Conservation (phyloP, 2,888 invertebrate species). For the Oxystoma pomonae region DNA sequence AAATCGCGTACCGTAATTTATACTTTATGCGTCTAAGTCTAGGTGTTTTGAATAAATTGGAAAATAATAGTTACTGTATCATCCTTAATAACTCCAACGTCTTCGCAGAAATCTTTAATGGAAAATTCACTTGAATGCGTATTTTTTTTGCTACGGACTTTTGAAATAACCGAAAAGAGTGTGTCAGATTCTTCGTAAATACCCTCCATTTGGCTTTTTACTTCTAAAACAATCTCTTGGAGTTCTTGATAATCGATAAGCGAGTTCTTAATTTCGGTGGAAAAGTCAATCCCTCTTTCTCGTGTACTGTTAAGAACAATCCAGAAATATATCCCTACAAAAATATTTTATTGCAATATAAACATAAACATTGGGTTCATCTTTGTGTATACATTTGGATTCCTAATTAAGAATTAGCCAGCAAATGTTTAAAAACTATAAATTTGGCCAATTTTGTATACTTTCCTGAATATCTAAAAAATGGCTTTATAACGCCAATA, state of each 20-base stretch:
- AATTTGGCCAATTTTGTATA: too few species aligned
- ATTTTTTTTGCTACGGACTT: neutral
- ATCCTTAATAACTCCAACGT: neutral
- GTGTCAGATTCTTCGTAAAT: constrained; percentile 16
- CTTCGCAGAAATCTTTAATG: constrained; percentile 9
- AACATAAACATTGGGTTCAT: too few species aligned
- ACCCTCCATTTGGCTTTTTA: constrained; percentile 11
- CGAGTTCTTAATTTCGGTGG: constrained; percentile 12
- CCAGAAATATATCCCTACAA: constrained; percentile 22
- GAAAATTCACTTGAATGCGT: constrained; percentile 3
- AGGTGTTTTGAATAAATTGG: too few species aligned
- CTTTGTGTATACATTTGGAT: too few species aligned
- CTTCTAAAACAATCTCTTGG: constrained; percentile 9
- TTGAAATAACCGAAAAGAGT: constrained; percentile 20
- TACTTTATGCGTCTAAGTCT: too few species aligned
- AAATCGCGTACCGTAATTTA: too few species aligned
- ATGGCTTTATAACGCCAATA: too few species aligned
- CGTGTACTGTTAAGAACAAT: constrained; percentile 16
- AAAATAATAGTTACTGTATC: neutral
- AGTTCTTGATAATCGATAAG: constrained; percentile 16
- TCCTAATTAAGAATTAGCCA: too few species aligned
- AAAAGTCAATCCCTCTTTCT: constrained; percentile 18
- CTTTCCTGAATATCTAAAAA: too few species aligned
- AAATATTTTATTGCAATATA: too few species aligned
- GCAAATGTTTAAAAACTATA: too few species aligned